Evolutionary conservation across 2,888 invertebrate species (phyloP), one percentile per base, ranked within the genome.

Genomic region (Sthenelais limicola): DNA sequence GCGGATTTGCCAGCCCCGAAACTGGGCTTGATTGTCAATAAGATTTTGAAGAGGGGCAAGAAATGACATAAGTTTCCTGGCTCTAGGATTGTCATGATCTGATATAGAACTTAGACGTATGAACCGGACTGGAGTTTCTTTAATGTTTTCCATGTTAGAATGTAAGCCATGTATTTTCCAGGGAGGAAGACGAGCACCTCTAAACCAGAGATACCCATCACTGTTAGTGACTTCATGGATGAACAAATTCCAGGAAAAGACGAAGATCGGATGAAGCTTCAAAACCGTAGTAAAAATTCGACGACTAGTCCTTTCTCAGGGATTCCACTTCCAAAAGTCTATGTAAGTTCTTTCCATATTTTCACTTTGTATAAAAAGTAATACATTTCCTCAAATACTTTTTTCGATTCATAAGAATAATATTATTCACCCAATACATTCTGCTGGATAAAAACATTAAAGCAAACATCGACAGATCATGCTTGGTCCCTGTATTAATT

Each of bases 241-340:
- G 48, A 43, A 28, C 47, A 67, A 26, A 28, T 26, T 1, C 21
- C 7, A n/a, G 26, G 54, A 3, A 68, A 68, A 15, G 33, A 48
- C 3, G 18, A 32, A 24, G 51, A 70, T 7, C 38, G 30, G 30
- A 26, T 51, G 7, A 51, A 51, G 24, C 2, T 24, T 15, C 54
- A 24, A 2, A 62, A 62, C 24, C 21, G 28, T 5, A 62, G 28
- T 28, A 62, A 38, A 24, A 38, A 35, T 9, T 26, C 43, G 15
- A 38, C 38, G 9, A 21, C 62, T 18, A 62, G 43, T 24, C 62
- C 62, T 32, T 69, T 68, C 48, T 68, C 73, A 33, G 73, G 68
- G 33, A 73, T 48, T 24, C 38, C 69, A 12, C 54, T 74, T 18
- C 72, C 74, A 4, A 74, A 74, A 43, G 74, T 74, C 30, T 68